Base-by-base conservation (phyloP, 2,888 invertebrate species). In the Creontiades dilutus region DNA sequence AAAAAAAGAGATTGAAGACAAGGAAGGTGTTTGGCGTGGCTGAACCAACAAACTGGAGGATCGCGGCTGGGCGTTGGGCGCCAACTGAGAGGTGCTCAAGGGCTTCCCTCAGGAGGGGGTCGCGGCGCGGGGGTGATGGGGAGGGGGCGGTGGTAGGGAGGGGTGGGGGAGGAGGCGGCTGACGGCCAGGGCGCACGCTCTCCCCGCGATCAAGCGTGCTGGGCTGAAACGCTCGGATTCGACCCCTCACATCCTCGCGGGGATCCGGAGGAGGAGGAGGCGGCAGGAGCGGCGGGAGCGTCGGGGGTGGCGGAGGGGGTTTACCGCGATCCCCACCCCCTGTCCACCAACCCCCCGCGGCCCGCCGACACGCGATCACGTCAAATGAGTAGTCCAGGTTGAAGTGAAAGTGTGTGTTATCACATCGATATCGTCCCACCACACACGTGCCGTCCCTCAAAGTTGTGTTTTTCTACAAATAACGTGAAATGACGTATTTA, bases 11-110 rank as follows among this genome's bases (percentile, higher is more conserved):
- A 14, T 12, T 13, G 14, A 47, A 82, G 48, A 82, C 52, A 48
- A 82, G 47, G 23, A 52, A 52, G 82, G 48, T 47, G 48, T 52
- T 52, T 48, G 52, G 82, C 82, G 82, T 16, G 37, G 47, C 52
- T 82, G 27, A 52, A 82, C 82, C 82, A 82, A 82, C 82, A 82
- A 82, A 78, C 78, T 82, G 52, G 52, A 82, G 52, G 82, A 52
- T 7, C 82, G 82, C 82, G 82, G 82, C 82, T 52, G 82, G 48
- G 82, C 82, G 82, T 82, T 52, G 82, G 48, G 82, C 82, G 82
- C 82, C 82, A 82, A 82, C 82, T 82, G 82, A 82, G 82, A 82
- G 23, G 52, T 52, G 52, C 52, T 52, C 52, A 52, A 82, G 48
- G 82, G 78, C 78, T 82, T 82, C 82, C 52, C 82, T 82, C 82